Percentiles rank a stretch among this genome's conserved stretches.
These are phyloP conservation scores for Timema podura DNA, from an alignment of 2,888 invertebrate species.

Conservation along the genomic window DNA sequence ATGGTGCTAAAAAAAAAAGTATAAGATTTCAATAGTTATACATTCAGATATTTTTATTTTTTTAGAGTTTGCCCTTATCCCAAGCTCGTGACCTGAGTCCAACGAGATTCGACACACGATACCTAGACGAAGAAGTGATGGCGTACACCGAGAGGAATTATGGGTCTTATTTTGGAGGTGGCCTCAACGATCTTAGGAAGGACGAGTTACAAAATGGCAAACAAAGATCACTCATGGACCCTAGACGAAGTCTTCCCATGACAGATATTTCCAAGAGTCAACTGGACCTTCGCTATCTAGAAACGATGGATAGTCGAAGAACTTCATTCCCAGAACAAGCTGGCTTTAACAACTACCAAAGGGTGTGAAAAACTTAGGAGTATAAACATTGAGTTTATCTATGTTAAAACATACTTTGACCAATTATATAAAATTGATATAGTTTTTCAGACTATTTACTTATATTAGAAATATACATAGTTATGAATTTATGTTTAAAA, in stretches of 20 bases:
- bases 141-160: constrained; percentile 21
- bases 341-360: constrained; percentile 24
- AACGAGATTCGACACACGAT: constrained; percentile 44
- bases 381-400: too few relatives aligned
- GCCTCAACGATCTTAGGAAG: constrained; percentile 22
- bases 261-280: constrained; percentile 23
- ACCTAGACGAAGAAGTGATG: constrained; percentile 37
- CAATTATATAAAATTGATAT: too few relatives aligned
- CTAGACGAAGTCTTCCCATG: constrained; percentile 15
- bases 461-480: too few relatives aligned
- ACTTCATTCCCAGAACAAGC: constrained; percentile 22
- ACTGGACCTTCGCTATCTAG: constrained; percentile 15
- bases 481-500: too few relatives aligned
- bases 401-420: too few relatives aligned
- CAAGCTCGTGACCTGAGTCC: constrained; percentile 50
- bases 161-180: constrained; percentile 16
- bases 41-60: constrained; percentile 17
- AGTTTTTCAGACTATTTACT: too few relatives aligned
- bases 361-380: constrained; percentile 26
- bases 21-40: too few relatives aligned
- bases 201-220: constrained; percentile 21
- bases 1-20: too few relatives aligned
- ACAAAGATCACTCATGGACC: constrained; percentile 15
- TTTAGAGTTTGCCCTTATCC: constrained; percentile 53
- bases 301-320: constrained; percentile 25